phyloP scores from a whole-genome alignment of 2,888 invertebrate species.

The Archips xylosteana region DNA sequence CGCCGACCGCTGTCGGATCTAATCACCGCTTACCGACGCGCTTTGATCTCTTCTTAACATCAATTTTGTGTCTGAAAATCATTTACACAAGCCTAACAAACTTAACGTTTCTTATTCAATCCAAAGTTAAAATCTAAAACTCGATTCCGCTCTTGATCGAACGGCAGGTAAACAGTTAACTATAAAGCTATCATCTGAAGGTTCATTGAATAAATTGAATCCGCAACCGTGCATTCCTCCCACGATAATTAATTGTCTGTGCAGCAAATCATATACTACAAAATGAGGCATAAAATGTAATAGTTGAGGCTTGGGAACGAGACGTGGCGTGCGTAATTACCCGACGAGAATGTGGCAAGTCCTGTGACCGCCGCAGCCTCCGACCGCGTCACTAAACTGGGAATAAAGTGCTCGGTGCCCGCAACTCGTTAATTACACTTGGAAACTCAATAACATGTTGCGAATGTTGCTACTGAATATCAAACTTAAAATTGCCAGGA shows the following conservation, averaged over 20 bases:
- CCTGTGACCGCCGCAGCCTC: conserved; percentile 71
- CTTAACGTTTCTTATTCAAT: conserved; percentile 17
- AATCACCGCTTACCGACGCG: conserved; percentile 68
- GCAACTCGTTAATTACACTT: conserved; percentile 78
- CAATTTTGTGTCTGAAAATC: conserved; percentile 25
- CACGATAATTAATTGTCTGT: conserved; percentile 80
- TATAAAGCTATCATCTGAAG: conserved; percentile 55
- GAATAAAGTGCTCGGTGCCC: conserved; percentile 76
- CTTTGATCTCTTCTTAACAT: conserved; percentile 70
- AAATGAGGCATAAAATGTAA: conserved; percentile 82
- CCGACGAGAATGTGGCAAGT: conserved; percentile 80
- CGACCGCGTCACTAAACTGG: conserved; percentile 71
- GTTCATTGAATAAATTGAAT: conserved; percentile 63
- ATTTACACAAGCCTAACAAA: conserved; percentile 25
- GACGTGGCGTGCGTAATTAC: conserved; percentile 80
- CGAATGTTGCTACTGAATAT: conserved; percentile 54
- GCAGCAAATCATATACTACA: conserved; percentile 80
- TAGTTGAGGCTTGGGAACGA: conserved; percentile 76
- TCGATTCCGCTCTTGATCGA: conserved; percentile 27
- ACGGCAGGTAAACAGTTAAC: conserved; percentile 53
- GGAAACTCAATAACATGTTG: conserved; percentile 70
- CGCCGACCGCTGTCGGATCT: conserved; percentile 62
- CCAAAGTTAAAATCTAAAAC: conserved; percentile 35
- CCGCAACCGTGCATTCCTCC: conserved; percentile 67
- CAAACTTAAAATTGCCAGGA: conserved; percentile 41